Evolutionary conservation across 2,888 invertebrate genomes (phyloP), one percentile per base, ranked within the genome.

Genomic region (Hartigia nigra): DNA sequence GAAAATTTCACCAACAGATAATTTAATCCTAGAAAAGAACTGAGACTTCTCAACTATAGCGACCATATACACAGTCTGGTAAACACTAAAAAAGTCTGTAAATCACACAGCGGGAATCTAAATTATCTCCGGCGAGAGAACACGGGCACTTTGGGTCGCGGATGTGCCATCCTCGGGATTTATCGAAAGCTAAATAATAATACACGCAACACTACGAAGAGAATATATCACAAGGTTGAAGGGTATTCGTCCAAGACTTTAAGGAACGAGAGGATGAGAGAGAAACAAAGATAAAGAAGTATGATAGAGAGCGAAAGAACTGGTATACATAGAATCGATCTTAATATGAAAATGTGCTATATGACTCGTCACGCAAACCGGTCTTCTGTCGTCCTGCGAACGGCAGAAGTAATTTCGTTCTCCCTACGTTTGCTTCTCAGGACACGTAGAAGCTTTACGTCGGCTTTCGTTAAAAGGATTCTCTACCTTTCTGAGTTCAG

Each of bases 91-190:
- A 87, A 88, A 85, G 78, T 80, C 78, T 83, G 85, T 88, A 90
- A 89, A 89, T 89, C 87, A 87, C 87, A 88, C 85, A 83, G 82
- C 77, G 84, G 86, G 89, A 87, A 89, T 89, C 88, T 88, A 86
- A 89, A 90, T 89, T 89, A 89, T 90, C 88, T 87, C 83, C 79
- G 80, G 79, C 82, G 75, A 81, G 85, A 55, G 87, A 87, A 88
- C 87, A 88, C 85, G 84, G 85, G 80, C 83, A 86, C 88, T 88
- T 87, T 85, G 87, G 55, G 83, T 84, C 85, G 82, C 82, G 82
- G 82, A 82, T 82, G 82, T 83, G 82, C 79, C 79, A 77, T 80
- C 79, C 76, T 80, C 77, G 86, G 88, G 88, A 89, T 89, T 89
- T 89, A 88, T 89, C 87, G 89, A 86, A 88, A 87, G 84, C 78